Base-by-base conservation (phyloP, 2,113 vertebrate species). In the Sminthopsis crassicaudata region DNA sequence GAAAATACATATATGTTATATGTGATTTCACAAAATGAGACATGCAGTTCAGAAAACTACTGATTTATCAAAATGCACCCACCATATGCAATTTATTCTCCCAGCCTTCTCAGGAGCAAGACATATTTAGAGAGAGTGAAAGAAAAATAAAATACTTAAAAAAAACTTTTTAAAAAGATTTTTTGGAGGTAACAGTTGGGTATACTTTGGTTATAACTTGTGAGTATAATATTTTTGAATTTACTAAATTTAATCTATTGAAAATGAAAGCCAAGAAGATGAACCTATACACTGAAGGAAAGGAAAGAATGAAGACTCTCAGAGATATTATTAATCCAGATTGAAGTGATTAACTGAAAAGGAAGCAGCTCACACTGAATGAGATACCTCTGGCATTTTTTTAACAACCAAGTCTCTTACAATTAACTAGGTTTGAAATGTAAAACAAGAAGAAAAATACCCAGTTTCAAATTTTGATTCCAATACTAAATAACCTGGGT, bases 1-100 rank as follows among this genome's bases (percentile, higher is more conserved):
- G 92, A 60, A 95, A 95, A 90, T 95, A 95, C 94, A 95, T 96
- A 97, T 95, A 96, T 51, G 97, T 96, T 96, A 95, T 92, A 60
- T n/a, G 93, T 51, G 97, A 97, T 97, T 96, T 95, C 89, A 93
- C 1, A 0, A 95, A 96, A 48, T 67, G 93, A 92, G 93, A 92
- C 94, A 91, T 96, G 92, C 92, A 91, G 95, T 96, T 95, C 94
- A 96, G 60, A 96, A 89, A 91, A n/a, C 55, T 76, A 94, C 0
- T 30, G 55, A 97, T 88, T 92, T 67, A 96, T 95, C 94, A 90
- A 90, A 96, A 96, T 96, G 96, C 94, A 93, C 91, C 46, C 94
- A 93, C 91, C 46, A 89, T 54, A 92, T 46, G 96, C 54, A 96
- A 94, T 92, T 91, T 93, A 89, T 94, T 94, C 95, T 97, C 92